These are phyloP conservation scores for Mesaphorura yosii DNA, from an alignment of 1,140 invertebrate species.

Conservation along the genomic window DNA sequence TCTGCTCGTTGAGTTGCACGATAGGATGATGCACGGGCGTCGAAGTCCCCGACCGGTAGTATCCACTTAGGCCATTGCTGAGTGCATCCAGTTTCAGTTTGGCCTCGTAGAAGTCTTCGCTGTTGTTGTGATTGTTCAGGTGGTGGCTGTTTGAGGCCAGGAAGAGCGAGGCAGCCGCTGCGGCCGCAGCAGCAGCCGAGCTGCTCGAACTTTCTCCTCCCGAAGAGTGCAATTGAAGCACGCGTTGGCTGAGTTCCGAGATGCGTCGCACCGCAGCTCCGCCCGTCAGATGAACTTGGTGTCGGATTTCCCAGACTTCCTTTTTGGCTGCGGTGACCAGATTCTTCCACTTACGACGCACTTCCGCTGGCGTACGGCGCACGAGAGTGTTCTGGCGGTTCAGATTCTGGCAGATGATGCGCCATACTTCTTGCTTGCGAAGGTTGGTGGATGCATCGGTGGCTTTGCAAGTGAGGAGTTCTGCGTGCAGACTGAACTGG, in stretches of 20 bases:
- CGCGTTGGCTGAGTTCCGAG: constrained; percentile 29
- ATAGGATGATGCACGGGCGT: too few species aligned
- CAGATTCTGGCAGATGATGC: constrained; percentile 30
- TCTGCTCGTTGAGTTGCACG: too few species aligned
- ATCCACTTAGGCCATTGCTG: constrained; percentile 15
- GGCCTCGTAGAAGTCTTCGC: constrained; percentile 3
- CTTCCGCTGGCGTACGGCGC: constrained; percentile 30
- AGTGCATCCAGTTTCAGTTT: too few species aligned
- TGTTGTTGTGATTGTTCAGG: constrained; percentile 7
- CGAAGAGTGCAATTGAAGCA: constrained; percentile 27
- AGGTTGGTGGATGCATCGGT: constrained; percentile 31
- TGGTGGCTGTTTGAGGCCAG: too few species aligned
- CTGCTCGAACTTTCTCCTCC: neutral
- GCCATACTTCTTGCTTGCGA: constrained; percentile 30
- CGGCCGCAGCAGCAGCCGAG: neutral
- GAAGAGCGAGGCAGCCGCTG: constrained; percentile 1
- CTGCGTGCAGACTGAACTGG: constrained; percentile 28
- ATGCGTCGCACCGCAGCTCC: constrained; percentile 21
- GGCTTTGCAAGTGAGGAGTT: constrained; percentile 31
- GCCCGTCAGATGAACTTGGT: constrained; percentile 28
- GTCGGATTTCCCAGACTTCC: constrained; percentile 31
- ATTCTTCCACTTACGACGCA: constrained; percentile 31
- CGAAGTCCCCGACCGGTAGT: constrained; percentile 26
- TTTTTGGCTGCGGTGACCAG: constrained; percentile 31
- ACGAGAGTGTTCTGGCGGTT: constrained; percentile 29